phyloP scores from a whole-genome alignment of 2,113 vertebrate species.

The Thunnus thynnus region DNA sequence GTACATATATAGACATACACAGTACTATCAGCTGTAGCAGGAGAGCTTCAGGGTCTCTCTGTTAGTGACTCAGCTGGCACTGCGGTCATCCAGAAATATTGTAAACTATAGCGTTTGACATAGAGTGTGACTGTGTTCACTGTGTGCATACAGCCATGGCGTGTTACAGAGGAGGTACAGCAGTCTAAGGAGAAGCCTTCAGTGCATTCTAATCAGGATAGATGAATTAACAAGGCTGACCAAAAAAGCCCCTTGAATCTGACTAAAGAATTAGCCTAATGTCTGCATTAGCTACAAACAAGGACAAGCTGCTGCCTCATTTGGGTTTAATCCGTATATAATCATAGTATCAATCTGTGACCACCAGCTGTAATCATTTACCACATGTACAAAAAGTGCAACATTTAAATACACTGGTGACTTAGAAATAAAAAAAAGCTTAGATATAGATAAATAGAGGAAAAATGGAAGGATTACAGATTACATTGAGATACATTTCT shows the following conservation, averaged over 20 bases:
- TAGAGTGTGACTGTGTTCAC: neutral
- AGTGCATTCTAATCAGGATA: neutral
- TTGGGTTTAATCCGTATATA: neutral
- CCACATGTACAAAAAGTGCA: neutral
- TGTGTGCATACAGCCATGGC: constrained; percentile 2
- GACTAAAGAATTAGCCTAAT: neutral
- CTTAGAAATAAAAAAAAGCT: no score
- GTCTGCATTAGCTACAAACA: neutral
- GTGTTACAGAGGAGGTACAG: neutral
- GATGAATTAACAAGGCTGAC: no score
- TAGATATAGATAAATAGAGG: no score
- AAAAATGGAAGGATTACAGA: no score
- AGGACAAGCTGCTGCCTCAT: neutral
- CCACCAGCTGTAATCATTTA: neutral
- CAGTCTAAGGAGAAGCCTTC: neutral
- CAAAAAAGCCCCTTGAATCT: neutral
- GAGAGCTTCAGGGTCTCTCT: constrained; percentile 4
- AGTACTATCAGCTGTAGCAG: neutral
- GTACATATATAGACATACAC: neutral
- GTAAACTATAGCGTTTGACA: neutral
- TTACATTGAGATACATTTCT: no score
- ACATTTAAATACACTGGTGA: no score
- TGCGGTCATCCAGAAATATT: neutral
- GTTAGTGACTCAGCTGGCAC: neutral
- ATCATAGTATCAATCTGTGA: no score